A percentile compares a stretch with the other conserved stretches of the same genome.
Evolutionary conservation across 2,113 vertebrate genomes (phyloP).

Genomic region (Pholis gunnellus): DNA sequence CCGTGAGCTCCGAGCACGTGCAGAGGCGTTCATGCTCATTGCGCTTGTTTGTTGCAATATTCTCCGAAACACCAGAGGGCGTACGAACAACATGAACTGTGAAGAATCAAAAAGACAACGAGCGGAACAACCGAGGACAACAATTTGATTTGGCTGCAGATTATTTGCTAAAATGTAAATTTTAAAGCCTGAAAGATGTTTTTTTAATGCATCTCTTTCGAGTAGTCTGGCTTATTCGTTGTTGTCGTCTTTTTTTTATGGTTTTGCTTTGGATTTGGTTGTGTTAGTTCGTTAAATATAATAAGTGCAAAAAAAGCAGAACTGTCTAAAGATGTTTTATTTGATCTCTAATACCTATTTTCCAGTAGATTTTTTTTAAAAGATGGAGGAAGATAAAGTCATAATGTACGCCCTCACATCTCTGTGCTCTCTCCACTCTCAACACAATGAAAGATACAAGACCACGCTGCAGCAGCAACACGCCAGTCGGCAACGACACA

Average conservation of each 20-base stretch:
- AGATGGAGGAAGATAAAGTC: conserved; percentile 27
- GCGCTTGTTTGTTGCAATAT: background rate
- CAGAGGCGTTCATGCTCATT: background rate
- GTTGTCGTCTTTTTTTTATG: too few relatives aligned
- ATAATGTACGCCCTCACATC: conserved; percentile 3
- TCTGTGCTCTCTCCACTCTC: conserved; percentile 20
- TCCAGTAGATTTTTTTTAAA: conserved; percentile 11
- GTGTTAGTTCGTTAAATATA: background rate
- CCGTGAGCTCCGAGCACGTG: background rate
- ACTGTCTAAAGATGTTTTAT: background rate
- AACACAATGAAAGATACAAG: conserved; percentile 25
- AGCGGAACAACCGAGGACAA: too few relatives aligned
- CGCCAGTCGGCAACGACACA: background rate
- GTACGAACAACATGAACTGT: too few relatives aligned
- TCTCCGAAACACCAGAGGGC: background rate
- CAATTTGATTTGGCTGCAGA: background rate
- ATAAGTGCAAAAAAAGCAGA: too few relatives aligned
- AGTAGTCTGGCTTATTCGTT: too few relatives aligned
- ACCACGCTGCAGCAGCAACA: conserved; percentile 21
- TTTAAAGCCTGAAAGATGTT: background rate
- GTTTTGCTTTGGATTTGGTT: too few relatives aligned
- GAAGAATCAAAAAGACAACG: too few relatives aligned
- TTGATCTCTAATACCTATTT: background rate
- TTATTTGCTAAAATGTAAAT: background rate
- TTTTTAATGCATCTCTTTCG: too few relatives aligned